phyloP scores from a whole-genome alignment of 2,797 vertebrate genomes.

The Tympanoctomys barrerae region DNA sequence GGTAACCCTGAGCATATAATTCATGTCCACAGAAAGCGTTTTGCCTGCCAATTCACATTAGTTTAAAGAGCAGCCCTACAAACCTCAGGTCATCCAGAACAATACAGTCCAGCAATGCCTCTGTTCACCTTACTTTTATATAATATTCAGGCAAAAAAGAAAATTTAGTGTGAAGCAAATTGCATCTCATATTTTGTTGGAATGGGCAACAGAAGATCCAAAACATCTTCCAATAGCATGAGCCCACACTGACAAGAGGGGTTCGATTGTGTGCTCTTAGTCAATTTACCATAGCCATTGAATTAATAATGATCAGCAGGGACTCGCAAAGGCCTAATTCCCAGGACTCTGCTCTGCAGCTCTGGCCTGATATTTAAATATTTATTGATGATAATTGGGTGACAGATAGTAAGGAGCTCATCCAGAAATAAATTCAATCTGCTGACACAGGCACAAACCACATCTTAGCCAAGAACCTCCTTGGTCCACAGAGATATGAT shows the following conservation, averaged over 20 bases:
- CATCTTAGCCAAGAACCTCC: background rate
- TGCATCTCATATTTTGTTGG: constrained; percentile 45
- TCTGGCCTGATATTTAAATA: constrained; percentile 81
- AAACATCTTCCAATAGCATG: constrained; percentile 4
- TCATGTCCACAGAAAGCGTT: constrained; percentile 61
- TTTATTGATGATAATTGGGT: constrained; percentile 70
- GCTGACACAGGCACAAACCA: constrained; percentile 9
- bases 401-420: background rate
- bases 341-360: constrained; percentile 33
- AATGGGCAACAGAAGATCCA: constrained; percentile 36
- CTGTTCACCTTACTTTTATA: constrained; percentile 31
- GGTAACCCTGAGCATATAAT: constrained; percentile 53
- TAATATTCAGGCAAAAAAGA: constrained; percentile 48
- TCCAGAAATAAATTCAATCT: constrained; percentile 55
- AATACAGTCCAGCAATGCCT: background rate
- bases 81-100: constrained; percentile 45
- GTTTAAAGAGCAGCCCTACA: constrained; percentile 37
- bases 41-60: constrained; percentile 71
- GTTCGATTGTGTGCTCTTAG: constrained; percentile 67
- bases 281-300: constrained; percentile 72
- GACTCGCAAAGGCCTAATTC: background rate
- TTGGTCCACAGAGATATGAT: background rate
- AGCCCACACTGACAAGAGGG: background rate
- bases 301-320: constrained; percentile 82
- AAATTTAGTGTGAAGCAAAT: constrained; percentile 55